Conservation (phyloP, 2,888 invertebrate species). For the Coelinius sp. region DNA sequence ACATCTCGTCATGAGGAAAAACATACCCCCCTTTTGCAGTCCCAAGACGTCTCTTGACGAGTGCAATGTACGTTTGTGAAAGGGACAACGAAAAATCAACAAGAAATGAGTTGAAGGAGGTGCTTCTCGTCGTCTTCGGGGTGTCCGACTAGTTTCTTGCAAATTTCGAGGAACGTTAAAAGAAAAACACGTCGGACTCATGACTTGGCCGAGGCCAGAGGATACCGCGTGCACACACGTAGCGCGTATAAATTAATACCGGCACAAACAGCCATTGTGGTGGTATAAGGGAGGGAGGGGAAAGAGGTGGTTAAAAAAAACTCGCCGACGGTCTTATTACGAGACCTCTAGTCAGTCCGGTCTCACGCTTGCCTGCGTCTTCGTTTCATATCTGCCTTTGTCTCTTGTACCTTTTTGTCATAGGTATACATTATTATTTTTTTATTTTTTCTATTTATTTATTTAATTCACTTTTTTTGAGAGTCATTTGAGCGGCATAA, state of each 20-base stretch:
- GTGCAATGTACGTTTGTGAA: no score
- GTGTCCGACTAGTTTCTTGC: conserved; percentile 70
- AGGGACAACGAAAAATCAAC: conserved; percentile 24
- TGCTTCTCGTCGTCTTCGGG: conserved; percentile 43
- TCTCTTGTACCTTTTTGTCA: conserved; percentile 32
- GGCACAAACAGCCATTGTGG: conserved; percentile 39
- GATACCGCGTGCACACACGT: conserved; percentile 68
- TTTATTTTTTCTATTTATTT: not conserved
- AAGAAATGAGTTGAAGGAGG: conserved; percentile 30
- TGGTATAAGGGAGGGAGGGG: conserved; percentile 36
- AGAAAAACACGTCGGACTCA: conserved; percentile 59
- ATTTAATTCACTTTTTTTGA: not conserved
- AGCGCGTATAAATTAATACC: conserved; percentile 71
- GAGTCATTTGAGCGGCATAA: not conserved
- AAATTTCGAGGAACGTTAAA: conserved; percentile 69
- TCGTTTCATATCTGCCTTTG: conserved; percentile 41
- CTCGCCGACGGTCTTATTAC: conserved; percentile 71
- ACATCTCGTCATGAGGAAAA: no score
- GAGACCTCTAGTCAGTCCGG: conserved; percentile 59
- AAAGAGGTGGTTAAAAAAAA: conserved; percentile 61
- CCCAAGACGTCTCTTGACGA: conserved; percentile 17
- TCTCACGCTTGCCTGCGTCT: conserved; percentile 65
- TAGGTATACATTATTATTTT: not conserved
- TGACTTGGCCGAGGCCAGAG: conserved; percentile 1
- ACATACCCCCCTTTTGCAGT: conserved; percentile 23